Evolutionary conservation across 2,797 vertebrate species (phyloP), one percentile per base, ranked within the genome.

Genomic region (Darevskia nairensis): DNA sequence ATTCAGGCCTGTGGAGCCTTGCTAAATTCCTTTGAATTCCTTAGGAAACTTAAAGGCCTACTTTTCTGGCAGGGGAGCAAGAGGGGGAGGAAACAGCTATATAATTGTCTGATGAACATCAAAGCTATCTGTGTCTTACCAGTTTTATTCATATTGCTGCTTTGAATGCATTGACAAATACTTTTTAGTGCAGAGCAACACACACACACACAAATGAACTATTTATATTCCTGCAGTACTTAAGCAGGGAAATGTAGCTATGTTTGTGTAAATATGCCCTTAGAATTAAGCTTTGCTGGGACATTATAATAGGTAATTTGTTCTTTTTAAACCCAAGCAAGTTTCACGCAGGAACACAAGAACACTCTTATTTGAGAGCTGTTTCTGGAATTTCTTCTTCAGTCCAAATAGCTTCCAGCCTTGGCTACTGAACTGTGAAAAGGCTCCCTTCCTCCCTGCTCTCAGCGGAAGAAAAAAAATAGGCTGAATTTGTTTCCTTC

Each of bases 361-460:
- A 59, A 83, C 80, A 80, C 75, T 23, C 39, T 83, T 15, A 88
- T 94, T 89, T 82, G 80, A 92, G 79, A 89, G 86, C 41, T 93
- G 88, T 94, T 95, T 93, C 95, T 96, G 94, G 93, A 94, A 95
- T 95, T 94, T 93, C 94, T 89, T 95, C 93, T 90, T 90, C 91
- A 91, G 93, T 87, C 80, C 92, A 94, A 94, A 93, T 23, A 95
- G 88, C 89, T 95, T 68, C 74, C 91, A 92, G 94, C 88, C 84
- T 1, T 39, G 88, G 8, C 77, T 66, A 86, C 84, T 0, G 46
- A 84, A 55, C 87, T 19, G 84, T 29, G 76, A 72, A 90, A 86
- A 82, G 76, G 50, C 76, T 92, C 32, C 81, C 86, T 77, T 64
- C 79, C 6, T 15, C 0, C 0, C 13, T 66, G 21, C 0, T 41